Evolutionary conservation across 2,113 vertebrate genomes (phyloP), one percentile per base, ranked within the genome.

Genomic region (Alethe diademata): DNA sequence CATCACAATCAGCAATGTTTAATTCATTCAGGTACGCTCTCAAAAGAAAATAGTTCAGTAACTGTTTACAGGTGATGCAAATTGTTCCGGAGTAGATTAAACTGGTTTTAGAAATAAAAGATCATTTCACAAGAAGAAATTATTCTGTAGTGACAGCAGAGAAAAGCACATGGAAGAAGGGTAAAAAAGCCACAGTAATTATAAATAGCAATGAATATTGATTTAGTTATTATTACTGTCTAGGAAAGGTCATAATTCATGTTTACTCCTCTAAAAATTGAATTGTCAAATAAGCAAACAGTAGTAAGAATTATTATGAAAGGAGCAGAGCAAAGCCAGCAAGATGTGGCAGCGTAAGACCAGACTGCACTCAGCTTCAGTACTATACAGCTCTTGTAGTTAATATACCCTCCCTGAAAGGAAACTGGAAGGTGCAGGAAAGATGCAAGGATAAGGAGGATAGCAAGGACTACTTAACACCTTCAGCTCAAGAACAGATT

Each of bases 281-380:
- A 62, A 45, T 6, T 74, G 50, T 51, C 7, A 2, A 89, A 62
- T 47, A 89, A 66, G 16, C 38, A 84, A 74, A 74, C 6, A n/a
- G 33, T 8, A 64, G 6, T 56, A 62, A 72, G 56, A 86, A 80
- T 29, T 50, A 84, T 15, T 13, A 84, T 18, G 35, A 81, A 83
- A 92, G 42, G 40, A 92, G 35, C 11, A 83, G 47, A 76, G 51
- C 20, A 86, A 80, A 88, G 58, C 20, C 43, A 54, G 20, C 53
- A 66, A 53, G 16, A 78, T 43, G 51, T 4, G 0, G 0, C 47
- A 70, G 28, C 5, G 0, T 16, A 69, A 79, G 24, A 40, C 14
- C 17, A 74, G 38, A 57, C 19, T 65, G 14, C 2, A 2, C 45
- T 70, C 45, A 24, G 47, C 33, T 86, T 53, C 70, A 67, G 17